phyloP scores from a whole-genome alignment of 30 jellyfish, hydroid and myxozoan species.

The Pelagia noctiluca region DNA sequence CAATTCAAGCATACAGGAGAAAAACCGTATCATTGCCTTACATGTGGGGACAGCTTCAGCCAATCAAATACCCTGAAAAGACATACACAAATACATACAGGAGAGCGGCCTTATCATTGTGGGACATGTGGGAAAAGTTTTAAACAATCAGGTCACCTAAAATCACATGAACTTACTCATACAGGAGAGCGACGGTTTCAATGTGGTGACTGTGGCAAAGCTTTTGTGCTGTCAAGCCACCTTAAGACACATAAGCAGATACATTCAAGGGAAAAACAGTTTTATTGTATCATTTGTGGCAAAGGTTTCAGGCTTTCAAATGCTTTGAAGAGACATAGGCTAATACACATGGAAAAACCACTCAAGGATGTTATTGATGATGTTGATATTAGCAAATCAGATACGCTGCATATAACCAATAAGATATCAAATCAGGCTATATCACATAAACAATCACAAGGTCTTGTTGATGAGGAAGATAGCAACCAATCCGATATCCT shows the following conservation, averaged over 20 bases:
- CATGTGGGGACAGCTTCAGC: slow-evolving; percentile 23
- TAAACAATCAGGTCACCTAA: slow-evolving; percentile 40
- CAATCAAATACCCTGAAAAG: slow-evolving; percentile 24
- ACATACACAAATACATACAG: slow-evolving; percentile 39
- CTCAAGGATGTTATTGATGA: no score
- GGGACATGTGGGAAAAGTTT: slow-evolving; percentile 32
- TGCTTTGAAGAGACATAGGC: slow-evolving; percentile 47
- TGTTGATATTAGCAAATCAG: no score
- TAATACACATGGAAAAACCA: no score
- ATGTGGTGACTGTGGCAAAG: slow-evolving; percentile 8
- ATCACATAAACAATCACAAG: no score
- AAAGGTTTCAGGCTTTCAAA: slow-evolving; percentile 29
- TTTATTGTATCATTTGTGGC: slow-evolving; percentile 19
- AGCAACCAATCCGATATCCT: no score
- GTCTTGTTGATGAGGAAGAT: no score
- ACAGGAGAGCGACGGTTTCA: slow-evolving; percentile 45
- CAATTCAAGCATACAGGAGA: slow-evolving; percentile 39
- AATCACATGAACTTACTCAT: slow-evolving; percentile 40
- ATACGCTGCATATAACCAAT: no score
- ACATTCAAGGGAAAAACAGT: slow-evolving; percentile 32
- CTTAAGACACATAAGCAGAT: slow-evolving; percentile 18
- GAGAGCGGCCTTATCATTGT: slow-evolving; percentile 52
- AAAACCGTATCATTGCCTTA: slow-evolving; percentile 26
- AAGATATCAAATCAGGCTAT: no score
- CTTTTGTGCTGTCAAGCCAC: slow-evolving; percentile 28